phyloP scores from a whole-genome alignment of 2,888 invertebrate species.

The Rhopalosiphum nymphaeae region DNA sequence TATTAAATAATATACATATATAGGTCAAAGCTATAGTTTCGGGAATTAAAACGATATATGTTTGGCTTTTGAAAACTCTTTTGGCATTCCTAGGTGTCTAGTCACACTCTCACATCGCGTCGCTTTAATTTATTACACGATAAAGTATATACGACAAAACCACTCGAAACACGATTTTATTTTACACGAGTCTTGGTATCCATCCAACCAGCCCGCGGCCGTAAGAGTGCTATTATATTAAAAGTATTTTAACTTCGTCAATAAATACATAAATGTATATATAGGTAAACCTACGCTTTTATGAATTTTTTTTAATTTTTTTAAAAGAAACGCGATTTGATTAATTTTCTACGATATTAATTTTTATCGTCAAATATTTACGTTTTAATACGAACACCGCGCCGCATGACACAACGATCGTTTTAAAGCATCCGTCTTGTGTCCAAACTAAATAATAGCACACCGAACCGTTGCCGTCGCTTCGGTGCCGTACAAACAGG shows the following conservation, averaged over 20 bases:
- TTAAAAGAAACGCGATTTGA: neutral
- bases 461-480: neutral
- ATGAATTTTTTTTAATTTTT: neutral
- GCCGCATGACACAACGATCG: neutral
- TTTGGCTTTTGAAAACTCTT: conserved; percentile 33
- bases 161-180: neutral
- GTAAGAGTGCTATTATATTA: neutral
- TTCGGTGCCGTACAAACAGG: neutral
- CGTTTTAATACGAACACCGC: neutral
- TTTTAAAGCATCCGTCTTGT: conserved; percentile 23
- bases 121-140: conserved; percentile 17
- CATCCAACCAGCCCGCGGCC: neutral
- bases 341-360: conserved; percentile 12
- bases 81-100: conserved; percentile 14
- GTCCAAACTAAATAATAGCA: neutral
- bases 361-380: conserved; percentile 16
- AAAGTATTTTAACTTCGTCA: neutral
- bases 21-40: neutral
- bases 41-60: neutral
- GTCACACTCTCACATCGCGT: conserved; percentile 2
- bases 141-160: neutral
- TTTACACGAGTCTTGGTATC: conserved; percentile 14
- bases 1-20: neutral
- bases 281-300: neutral
- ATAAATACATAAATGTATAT: neutral